Base-by-base conservation (phyloP, 2,797 vertebrate genomes). In the Rachycentron canadum region DNA sequence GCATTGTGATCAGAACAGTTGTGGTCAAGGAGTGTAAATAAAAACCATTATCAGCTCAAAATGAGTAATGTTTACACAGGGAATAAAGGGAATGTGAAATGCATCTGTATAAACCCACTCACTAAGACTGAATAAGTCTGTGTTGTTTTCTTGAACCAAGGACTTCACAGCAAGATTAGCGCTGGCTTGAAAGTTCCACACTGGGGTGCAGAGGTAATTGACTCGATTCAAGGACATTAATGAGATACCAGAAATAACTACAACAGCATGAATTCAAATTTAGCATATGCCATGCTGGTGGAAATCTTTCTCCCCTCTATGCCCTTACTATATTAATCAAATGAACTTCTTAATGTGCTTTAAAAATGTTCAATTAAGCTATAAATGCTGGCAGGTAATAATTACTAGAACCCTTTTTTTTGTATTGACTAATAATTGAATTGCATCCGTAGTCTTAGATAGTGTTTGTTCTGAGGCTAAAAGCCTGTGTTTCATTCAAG, bases 391-490 rank as follows among this genome's bases (percentile, higher is more conserved):
- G 52, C 74, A 82, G 82, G 66, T 91, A 82, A 77, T 91, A 89
- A 86, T 81, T 61, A 74, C 81, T 68, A 69, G 86, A 85, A 76
- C 43, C 47, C 73, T 5, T 68, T 82, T 69, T 68, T 89, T 89
- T 78, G 65, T 89, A 84, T 88, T 73, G 87, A 84, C 58, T 58
- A 71, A 83, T 90, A 83, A 82, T 89, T 83, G 81, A 86, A 78
- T 79, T 2, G 25, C 67, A 76, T 81, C 69, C 30, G 57, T 80
- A 64, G 75, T 49, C 57, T 83, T 84, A 78, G 81, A 53, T 47
- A 73, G 47, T 79, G 60, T 87, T 87, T 85, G 76, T 60, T 77
- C 53, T 52, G 43, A 80, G 66, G 61, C 62, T 50, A 73, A 79
- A 5, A 73, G 61, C 38, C 59, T 85, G 78, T 83, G 77, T 84